A percentile compares a stretch with the other conserved stretches of the same genome.
phyloP scores from a whole-genome alignment of 2,113 vertebrate genomes.

The Sorex araneus region DNA sequence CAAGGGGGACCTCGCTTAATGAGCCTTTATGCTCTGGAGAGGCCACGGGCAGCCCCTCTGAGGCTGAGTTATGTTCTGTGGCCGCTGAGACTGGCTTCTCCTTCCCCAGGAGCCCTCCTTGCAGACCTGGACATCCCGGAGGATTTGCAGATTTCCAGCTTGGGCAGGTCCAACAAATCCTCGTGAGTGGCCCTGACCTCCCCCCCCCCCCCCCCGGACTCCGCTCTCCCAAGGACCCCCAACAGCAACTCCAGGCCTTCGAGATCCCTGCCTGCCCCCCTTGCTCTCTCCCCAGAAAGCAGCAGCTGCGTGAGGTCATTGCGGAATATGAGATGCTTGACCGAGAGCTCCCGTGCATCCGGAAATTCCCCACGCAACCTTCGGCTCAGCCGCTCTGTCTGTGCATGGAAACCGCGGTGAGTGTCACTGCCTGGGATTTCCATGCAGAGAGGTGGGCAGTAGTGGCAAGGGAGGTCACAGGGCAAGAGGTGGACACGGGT shows the following conservation, averaged over 20 bases:
- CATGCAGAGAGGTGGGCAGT: no score
- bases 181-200: conserved; percentile 74
- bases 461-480: no score
- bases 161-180: conserved; percentile 69
- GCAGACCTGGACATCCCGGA: conserved; percentile 54
- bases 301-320: conserved; percentile 83
- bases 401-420: conserved; percentile 85
- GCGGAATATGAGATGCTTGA: conserved; percentile 84
- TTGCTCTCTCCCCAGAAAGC: conserved; percentile 70
- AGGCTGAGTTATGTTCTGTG: not conserved
- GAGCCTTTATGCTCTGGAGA: not conserved
- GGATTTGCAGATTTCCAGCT: not conserved
- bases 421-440: not conserved
- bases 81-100: not conserved
- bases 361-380: conserved; percentile 76
- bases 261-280: not conserved
- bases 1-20: no score
- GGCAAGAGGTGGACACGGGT: no score
- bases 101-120: conserved; percentile 50
- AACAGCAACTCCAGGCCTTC: not conserved
- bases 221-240: not conserved
- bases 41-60: not conserved
- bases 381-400: conserved; percentile 83
- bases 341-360: conserved; percentile 83
- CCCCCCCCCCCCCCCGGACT: not conserved